Evolutionary conservation across 1,140 invertebrate species (phyloP).

Genomic region (Yoshiicerus persimilis): DNA sequence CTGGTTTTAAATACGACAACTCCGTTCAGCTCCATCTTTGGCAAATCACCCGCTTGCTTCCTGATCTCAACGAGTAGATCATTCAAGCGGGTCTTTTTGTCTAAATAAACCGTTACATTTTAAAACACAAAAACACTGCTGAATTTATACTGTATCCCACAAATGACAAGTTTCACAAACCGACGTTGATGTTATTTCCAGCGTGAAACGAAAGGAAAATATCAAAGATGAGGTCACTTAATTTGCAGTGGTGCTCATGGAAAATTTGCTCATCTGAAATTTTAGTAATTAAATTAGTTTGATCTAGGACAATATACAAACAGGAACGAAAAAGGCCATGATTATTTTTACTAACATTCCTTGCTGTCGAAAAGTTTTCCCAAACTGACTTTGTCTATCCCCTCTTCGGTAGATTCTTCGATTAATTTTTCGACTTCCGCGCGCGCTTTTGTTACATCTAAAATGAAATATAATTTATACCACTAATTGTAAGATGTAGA

Average conservation of each 20-base stretch:
- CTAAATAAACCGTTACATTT: background rate
- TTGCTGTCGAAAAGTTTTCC: background rate
- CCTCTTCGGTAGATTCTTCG: background rate
- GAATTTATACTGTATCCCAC: background rate
- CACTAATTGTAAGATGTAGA: background rate
- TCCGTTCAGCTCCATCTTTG: constrained; percentile 1
- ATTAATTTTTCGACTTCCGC: background rate
- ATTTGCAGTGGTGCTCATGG: background rate
- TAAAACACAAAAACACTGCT: background rate
- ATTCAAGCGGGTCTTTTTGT: background rate
- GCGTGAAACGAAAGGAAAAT: background rate
- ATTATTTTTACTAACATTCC: background rate
- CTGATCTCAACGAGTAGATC: constrained; percentile 18
- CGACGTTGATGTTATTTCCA: background rate
- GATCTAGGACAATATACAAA: no score
- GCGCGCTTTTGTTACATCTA: background rate
- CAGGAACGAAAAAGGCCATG: no score
- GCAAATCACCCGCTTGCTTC: constrained; percentile 8
- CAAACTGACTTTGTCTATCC: background rate
- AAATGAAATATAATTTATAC: background rate
- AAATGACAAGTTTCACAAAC: background rate
- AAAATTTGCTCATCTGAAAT: background rate
- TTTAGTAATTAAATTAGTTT: no score
- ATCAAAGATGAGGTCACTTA: background rate
- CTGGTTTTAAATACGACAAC: background rate